phyloP scores from a whole-genome alignment of 2,888 invertebrate genomes.

The Nebria brevicollis region DNA sequence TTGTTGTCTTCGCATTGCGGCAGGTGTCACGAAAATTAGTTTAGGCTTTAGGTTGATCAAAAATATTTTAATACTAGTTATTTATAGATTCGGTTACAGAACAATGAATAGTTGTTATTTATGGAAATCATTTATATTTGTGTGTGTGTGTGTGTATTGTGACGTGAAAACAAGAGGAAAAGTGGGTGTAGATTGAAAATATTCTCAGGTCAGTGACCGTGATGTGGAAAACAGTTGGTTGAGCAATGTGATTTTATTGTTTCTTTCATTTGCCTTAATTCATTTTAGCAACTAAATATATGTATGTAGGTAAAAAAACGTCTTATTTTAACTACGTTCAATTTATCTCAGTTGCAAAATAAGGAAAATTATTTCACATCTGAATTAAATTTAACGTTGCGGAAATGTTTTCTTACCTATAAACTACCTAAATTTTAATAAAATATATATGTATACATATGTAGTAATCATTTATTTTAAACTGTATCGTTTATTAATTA shows the following conservation, averaged over 20 bases:
- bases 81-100: conserved; percentile 31
- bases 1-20: background rate
- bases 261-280: background rate
- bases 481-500: too few relatives aligned
- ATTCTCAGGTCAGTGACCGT: conserved; percentile 35
- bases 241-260: background rate
- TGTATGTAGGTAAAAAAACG: too few relatives aligned
- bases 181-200: conserved; percentile 44
- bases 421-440: too few relatives aligned
- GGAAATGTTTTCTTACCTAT: too few relatives aligned
- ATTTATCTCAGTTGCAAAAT: too few relatives aligned
- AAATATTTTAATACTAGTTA: conserved; percentile 23
- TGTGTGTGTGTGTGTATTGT: conserved; percentile 31
- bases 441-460: too few relatives aligned
- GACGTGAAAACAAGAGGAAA: conserved; percentile 39
- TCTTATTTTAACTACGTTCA: too few relatives aligned
- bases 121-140: conserved; percentile 34
- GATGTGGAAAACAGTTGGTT: conserved; percentile 37
- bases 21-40: conserved; percentile 17
- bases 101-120: conserved; percentile 33
- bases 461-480: too few relatives aligned
- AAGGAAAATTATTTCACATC: too few relatives aligned
- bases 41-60: conserved; percentile 8
- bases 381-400: too few relatives aligned
- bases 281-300: too few relatives aligned